Evolutionary conservation across 2,888 invertebrate species (phyloP).

Genomic region (Acleris holmiana): DNA sequence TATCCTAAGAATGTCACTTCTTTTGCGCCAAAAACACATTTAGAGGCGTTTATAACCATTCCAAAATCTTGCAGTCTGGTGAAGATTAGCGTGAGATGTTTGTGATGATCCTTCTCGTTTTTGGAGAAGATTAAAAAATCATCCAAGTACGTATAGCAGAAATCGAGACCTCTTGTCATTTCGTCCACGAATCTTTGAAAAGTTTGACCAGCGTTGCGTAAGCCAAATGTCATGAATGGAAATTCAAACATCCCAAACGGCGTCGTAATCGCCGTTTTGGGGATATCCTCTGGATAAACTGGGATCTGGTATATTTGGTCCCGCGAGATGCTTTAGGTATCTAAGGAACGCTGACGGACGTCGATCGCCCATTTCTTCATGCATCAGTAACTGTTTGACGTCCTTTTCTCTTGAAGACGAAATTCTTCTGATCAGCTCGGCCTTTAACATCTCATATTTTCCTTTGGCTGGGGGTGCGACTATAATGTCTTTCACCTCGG

Average conservation of each 20-base stretch:
- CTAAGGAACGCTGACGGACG: no score
- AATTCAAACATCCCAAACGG: slow-evolving; percentile 52
- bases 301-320: no score
- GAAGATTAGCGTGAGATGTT: slow-evolving; percentile 45
- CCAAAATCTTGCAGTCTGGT: slow-evolving; percentile 40
- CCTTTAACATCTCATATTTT: no score
- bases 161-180: slow-evolving; percentile 39
- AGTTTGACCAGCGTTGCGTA: not conserved
- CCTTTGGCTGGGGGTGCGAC: no score
- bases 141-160: slow-evolving; percentile 51
- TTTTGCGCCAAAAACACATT: slow-evolving; percentile 44
- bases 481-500: no score
- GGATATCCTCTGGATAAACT: slow-evolving; percentile 45
- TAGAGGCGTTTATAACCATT: slow-evolving; percentile 43
- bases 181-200: slow-evolving; percentile 40
- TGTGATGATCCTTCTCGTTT: slow-evolving; percentile 32
- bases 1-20: slow-evolving; percentile 46
- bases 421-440: no score
- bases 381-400: no score
- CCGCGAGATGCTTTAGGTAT: no score
- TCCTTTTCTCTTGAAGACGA: no score
- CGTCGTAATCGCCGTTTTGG: slow-evolving; percentile 49
- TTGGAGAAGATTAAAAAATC: slow-evolving; percentile 51
- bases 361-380: no score
- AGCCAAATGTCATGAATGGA: slow-evolving; percentile 47